These are phyloP conservation scores for Pheosia tremula DNA, from an alignment of 2,888 invertebrate genomes.

Conservation along the genomic window DNA sequence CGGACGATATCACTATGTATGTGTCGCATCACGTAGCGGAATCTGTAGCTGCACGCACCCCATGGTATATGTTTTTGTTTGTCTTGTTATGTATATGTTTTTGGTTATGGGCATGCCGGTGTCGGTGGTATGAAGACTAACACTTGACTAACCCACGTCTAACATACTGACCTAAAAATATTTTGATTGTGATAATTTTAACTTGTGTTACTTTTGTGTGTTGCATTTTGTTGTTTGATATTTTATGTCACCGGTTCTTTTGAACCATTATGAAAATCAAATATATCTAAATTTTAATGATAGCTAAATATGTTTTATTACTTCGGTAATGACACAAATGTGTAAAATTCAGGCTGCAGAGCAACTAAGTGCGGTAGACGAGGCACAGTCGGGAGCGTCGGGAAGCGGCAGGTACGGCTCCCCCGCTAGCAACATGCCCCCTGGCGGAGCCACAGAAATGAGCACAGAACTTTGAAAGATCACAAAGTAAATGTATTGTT, in stretches of 20 bases:
- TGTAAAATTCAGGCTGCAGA: slow-evolving; percentile 72
- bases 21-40: slow-evolving; percentile 73
- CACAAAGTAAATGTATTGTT: slow-evolving; percentile 21
- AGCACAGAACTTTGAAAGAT: slow-evolving; percentile 86
- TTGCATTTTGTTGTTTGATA: slow-evolving; percentile 45
- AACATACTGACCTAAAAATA: slow-evolving; percentile 43
- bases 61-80: slow-evolving; percentile 65
- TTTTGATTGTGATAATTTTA: slow-evolving; percentile 33
- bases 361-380: slow-evolving; percentile 67
- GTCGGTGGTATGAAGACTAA: slow-evolving; percentile 54
- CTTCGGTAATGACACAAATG: slow-evolving; percentile 4
- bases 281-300: no score
- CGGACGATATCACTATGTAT: slow-evolving; percentile 54
- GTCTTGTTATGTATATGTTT: slow-evolving; percentile 48
- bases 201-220: slow-evolving; percentile 34
- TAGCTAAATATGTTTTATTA: background rate
- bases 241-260: slow-evolving; percentile 26
- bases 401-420: slow-evolving; percentile 45
- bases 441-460: slow-evolving; percentile 83
- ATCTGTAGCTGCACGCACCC: slow-evolving; percentile 77
- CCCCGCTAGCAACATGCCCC: slow-evolving; percentile 57
- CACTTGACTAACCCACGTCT: slow-evolving; percentile 63
- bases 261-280: slow-evolving; percentile 5
- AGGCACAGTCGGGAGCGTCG: slow-evolving; percentile 44
- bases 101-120: slow-evolving; percentile 60